Conservation (phyloP, 2,888 invertebrate genomes). For the Amphiduros pacificus region DNA sequence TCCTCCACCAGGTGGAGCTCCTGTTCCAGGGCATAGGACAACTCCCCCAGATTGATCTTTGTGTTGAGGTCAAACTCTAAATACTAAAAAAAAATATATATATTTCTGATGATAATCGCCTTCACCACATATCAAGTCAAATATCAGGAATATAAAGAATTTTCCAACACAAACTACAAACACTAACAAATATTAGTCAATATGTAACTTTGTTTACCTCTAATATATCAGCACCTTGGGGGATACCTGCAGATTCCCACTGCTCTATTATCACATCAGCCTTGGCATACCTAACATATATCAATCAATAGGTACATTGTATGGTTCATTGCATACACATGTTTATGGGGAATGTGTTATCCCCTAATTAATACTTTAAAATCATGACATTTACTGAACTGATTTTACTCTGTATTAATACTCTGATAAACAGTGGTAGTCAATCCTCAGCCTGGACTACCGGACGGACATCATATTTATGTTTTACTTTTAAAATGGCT, state of each 20-base stretch:
- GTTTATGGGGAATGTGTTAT: no score
- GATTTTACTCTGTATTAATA: no score
- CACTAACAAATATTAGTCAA: no score
- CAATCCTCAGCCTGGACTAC: no score
- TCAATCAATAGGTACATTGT: background rate
- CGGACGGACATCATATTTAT: no score
- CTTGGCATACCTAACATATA: slow-evolving; percentile 48
- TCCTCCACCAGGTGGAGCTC: slow-evolving; percentile 41
- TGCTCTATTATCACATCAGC: slow-evolving; percentile 53
- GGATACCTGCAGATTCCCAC: slow-evolving; percentile 55
- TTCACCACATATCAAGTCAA: background rate
- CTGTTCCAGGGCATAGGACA: slow-evolving; percentile 46
- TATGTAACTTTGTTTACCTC: no score
- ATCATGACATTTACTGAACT: no score
- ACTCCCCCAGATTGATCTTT: slow-evolving; percentile 45
- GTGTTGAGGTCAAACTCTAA: slow-evolving; percentile 46
- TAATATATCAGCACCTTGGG: slow-evolving; percentile 48
- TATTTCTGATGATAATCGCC: background rate
- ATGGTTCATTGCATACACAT: background rate
- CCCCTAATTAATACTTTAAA: no score
- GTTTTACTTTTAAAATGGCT: no score
- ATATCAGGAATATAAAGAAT: no score
- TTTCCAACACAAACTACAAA: no score
- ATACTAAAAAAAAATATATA: slow-evolving; percentile 35
- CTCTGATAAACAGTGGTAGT: no score